phyloP scores from a whole-genome alignment of 2,888 invertebrate species.

The Caenorhabditis panamensis region DNA sequence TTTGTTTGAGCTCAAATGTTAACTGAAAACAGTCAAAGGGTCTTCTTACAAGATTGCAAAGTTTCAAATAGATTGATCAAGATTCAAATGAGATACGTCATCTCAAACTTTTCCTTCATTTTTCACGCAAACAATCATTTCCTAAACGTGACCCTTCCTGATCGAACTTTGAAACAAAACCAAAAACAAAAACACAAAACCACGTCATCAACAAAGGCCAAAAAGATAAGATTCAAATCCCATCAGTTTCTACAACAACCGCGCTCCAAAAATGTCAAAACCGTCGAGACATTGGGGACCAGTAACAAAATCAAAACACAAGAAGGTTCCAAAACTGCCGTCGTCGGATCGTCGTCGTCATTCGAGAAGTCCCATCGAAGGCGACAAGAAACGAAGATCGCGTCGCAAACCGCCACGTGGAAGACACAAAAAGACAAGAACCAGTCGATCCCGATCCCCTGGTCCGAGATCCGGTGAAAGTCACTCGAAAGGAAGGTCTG shows the following conservation, averaged over 20 bases:
- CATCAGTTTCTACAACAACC: too few relatives aligned
- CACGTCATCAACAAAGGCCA: too few relatives aligned
- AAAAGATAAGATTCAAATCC: too few relatives aligned
- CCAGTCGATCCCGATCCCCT: too few relatives aligned
- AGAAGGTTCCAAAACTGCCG: conserved; percentile 1
- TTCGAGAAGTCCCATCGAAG: too few relatives aligned
- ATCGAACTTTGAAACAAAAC: too few relatives aligned
- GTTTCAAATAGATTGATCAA: background rate
- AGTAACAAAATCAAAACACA: background rate
- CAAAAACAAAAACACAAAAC: too few relatives aligned
- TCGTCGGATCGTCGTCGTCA: conserved; percentile 8
- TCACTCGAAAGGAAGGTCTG: background rate
- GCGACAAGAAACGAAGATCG: background rate
- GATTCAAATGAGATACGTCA: background rate
- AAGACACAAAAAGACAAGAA: too few relatives aligned
- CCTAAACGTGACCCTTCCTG: too few relatives aligned
- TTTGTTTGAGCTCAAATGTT: background rate
- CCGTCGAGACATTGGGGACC: conserved; percentile 2
- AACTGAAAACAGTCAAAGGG: background rate
- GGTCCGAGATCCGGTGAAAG: background rate
- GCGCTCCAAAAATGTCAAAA: conserved; percentile 16
- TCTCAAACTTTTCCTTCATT: background rate
- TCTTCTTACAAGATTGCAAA: background rate
- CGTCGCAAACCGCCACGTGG: too few relatives aligned
- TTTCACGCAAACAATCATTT: too few relatives aligned